Base-by-base conservation (phyloP, 2,113 vertebrate species). In the Fukomys damarensis region DNA sequence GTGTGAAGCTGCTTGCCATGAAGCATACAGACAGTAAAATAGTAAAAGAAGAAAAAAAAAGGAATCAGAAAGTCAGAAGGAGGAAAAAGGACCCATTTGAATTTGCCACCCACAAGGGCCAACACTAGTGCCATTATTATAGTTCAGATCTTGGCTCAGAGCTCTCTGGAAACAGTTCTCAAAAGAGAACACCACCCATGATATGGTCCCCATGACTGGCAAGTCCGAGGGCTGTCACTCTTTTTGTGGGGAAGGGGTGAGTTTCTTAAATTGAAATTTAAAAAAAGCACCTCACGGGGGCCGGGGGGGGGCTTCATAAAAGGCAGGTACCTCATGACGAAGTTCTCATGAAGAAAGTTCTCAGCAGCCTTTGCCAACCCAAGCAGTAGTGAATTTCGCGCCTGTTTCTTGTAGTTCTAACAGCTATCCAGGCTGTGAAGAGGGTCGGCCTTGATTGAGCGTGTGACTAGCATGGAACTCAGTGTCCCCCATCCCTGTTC, bases 81-180 rank as follows among this genome's bases (percentile, higher is more conserved):
- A 91, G 85, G 49, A 38, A 79, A 93, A 97, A n/a, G 7, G 16
- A 80, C 35, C 59, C n/a, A 6, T 84, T 92, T 24, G 92, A 83
- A 86, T 35, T 32, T 1, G 3, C 26, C 35, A 54, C 11, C 30
- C 11, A 19, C 16, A 2, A 52, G 1, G 41, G 30, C 59, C 24
- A 59, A 4, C 10, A 20, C 20, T n/a, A 30, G 19, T 95, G 20
- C 28, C 28, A 28, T 59, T 58, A 8, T n/a, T 65, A 59, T 14
- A 1, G 3, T 65, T 26, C 65, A 46, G 9, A 49, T 49, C 46
- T 49, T 49, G 32, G 38, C 30, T 58, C 26, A 24, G 46, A 35
- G 43, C 9, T 89, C 92, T 59, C 58, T 41, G 91, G 35, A 20
- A 43, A 14, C 22, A 46, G 61, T 20, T 63, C 19, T 24, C 17